A percentile compares a stretch with the other conserved stretches of the same genome.
These are phyloP conservation scores for Saccopteryx leptura DNA, from an alignment of 2,113 vertebrate species.

Conservation along the genomic window DNA sequence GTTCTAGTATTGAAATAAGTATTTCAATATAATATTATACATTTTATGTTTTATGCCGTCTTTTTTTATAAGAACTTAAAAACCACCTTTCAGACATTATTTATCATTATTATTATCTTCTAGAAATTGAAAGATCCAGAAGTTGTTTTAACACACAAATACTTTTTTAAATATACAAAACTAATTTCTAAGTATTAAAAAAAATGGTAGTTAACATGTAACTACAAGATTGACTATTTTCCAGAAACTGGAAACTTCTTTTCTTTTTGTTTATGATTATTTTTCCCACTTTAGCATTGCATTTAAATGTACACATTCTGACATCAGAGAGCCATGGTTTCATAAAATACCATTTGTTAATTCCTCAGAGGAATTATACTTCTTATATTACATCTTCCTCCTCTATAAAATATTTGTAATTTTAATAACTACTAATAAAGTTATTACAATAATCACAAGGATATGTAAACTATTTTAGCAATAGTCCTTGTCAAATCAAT, in stretches of 20 bases:
- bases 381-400: neutral
- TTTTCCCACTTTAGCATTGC: conserved; percentile 16
- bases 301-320: neutral
- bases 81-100: neutral
- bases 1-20: neutral
- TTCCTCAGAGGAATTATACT: neutral
- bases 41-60: neutral
- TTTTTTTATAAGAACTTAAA: neutral
- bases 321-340: neutral
- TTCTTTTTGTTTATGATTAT: neutral
- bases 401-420: neutral
- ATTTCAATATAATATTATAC: neutral
- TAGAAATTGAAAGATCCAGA: neutral
- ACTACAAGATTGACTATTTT: neutral
- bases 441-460: neutral
- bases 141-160: neutral
- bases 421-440: neutral
- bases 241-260: neutral
- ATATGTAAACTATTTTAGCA: neutral
- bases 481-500: neutral
- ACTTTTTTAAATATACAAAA: neutral
- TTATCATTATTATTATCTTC: neutral
- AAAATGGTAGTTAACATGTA: neutral
- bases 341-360: neutral
- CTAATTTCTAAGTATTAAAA: conserved; percentile 26